A percentile compares a stretch with the other conserved stretches of the same genome.
Conservation (phyloP, 2,888 invertebrate species). For the Clusia tigrina region DNA sequence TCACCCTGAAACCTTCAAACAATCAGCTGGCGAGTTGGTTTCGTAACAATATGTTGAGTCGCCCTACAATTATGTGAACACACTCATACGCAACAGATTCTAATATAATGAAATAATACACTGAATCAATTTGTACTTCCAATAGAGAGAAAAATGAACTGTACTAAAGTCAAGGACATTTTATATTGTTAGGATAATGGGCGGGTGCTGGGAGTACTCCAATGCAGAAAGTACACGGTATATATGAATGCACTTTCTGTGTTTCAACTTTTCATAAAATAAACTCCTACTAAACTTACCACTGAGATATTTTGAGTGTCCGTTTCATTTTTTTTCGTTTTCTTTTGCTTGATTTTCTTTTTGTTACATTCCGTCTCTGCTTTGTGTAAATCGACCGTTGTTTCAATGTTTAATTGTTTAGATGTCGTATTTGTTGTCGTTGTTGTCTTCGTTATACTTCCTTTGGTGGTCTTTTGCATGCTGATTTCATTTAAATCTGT, state of each 20-base stretch:
- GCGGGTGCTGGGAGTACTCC: no score
- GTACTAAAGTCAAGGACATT: no score
- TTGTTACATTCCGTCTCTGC: conserved; percentile 14
- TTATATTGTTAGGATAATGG: no score
- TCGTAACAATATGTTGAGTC: no score
- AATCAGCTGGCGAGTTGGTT: no score
- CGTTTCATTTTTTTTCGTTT: conserved; percentile 69
- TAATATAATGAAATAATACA: no score
- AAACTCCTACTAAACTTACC: conserved; percentile 66
- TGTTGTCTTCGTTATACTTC: not conserved
- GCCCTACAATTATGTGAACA: no score
- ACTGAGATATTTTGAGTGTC: conserved; percentile 75
- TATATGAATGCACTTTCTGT: no score
- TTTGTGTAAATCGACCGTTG: conserved; percentile 5
- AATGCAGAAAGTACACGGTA: no score
- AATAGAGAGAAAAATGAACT: no score
- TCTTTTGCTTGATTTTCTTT: conserved; percentile 70
- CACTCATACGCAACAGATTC: no score
- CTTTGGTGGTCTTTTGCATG: not conserved
- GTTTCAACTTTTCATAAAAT: conserved; percentile 17
- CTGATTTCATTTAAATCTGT: not conserved
- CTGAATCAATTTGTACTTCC: conserved; percentile 38
- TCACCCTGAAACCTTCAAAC: no score
- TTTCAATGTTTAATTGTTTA: conserved; percentile 7
- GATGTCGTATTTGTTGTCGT: conserved; percentile 15